These are phyloP conservation scores for Bombus fervidus DNA, from an alignment of 1,140 invertebrate species.

Conservation along the genomic window DNA sequence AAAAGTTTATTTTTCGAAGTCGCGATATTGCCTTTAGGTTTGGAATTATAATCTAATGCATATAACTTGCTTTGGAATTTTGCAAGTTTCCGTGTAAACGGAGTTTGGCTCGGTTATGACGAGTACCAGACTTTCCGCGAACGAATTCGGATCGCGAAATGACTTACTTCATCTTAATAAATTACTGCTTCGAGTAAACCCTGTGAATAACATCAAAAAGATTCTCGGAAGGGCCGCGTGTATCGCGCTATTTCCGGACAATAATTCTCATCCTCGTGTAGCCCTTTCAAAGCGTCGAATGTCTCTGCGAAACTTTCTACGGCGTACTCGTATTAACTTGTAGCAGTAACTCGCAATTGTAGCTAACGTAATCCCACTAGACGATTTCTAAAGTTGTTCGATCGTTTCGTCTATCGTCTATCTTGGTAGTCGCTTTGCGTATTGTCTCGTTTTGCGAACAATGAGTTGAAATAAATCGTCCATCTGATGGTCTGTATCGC, in stretches of 20 bases:
- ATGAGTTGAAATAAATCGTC: background rate
- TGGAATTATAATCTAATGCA: background rate
- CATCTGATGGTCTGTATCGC: background rate
- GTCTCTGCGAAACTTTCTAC: background rate
- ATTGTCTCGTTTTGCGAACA: too few species aligned
- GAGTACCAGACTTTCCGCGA: conserved; percentile 70
- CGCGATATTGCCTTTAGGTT: background rate
- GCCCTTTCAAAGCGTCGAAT: background rate
- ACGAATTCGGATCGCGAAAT: conserved; percentile 69
- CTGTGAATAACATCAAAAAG: conserved; percentile 77
- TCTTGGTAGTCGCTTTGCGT: too few species aligned
- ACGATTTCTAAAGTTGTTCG: background rate
- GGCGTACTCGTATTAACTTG: too few species aligned
- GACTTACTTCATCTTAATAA: conserved; percentile 80
- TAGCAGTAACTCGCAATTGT: too few species aligned
- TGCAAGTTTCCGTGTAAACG: background rate
- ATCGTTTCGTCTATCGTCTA: too few species aligned
- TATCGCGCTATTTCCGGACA: conserved; percentile 74
- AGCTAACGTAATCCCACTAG: too few species aligned
- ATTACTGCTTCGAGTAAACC: conserved; percentile 75
- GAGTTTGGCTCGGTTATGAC: conserved; percentile 69
- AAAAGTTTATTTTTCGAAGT: background rate
- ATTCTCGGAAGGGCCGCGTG: conserved; percentile 74
- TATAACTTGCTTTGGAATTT: background rate
- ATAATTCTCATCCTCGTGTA: conserved; percentile 74